Conservation (phyloP, 2,113 vertebrate species). For the Tor tambroides region DNA sequence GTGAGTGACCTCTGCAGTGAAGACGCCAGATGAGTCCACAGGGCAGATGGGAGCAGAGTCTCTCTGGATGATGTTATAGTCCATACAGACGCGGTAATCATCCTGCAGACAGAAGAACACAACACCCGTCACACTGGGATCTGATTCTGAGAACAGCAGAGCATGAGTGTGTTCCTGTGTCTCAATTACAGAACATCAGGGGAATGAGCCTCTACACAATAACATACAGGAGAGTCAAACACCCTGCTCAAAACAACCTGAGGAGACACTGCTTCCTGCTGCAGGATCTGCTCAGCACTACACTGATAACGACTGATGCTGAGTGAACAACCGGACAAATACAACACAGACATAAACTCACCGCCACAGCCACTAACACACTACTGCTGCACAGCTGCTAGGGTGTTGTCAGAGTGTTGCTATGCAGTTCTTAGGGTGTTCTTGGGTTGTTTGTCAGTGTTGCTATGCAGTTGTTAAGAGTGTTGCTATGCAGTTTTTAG, state of each 20-base stretch:
- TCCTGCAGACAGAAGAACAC: constrained; percentile 76
- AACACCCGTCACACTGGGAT: not conserved
- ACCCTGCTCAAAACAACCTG: not conserved
- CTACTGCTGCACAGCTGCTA: no score
- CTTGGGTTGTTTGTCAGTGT: no score
- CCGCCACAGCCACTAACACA: no score
- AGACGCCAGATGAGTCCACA: constrained; percentile 92
- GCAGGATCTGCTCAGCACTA: not conserved
- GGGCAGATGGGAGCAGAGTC: constrained; percentile 92
- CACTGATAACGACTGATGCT: not conserved
- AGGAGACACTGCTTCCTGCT: not conserved
- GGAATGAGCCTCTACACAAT: not conserved
- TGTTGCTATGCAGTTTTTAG: no score
- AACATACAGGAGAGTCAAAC: not conserved
- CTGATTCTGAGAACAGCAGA: not conserved
- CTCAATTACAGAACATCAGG: not conserved
- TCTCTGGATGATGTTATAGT: constrained; percentile 90
- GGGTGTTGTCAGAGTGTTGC: no score
- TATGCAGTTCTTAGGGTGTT: no score
- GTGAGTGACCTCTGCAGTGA: constrained; percentile 91
- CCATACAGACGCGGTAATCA: constrained; percentile 92
- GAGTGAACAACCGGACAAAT: no score
- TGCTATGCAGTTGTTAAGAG: no score
- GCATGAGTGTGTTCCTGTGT: no score
- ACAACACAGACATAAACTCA: no score